These are phyloP conservation scores for Dipodomys ordii DNA, from an alignment of 2,113 vertebrate genomes.

Conservation along the genomic window DNA sequence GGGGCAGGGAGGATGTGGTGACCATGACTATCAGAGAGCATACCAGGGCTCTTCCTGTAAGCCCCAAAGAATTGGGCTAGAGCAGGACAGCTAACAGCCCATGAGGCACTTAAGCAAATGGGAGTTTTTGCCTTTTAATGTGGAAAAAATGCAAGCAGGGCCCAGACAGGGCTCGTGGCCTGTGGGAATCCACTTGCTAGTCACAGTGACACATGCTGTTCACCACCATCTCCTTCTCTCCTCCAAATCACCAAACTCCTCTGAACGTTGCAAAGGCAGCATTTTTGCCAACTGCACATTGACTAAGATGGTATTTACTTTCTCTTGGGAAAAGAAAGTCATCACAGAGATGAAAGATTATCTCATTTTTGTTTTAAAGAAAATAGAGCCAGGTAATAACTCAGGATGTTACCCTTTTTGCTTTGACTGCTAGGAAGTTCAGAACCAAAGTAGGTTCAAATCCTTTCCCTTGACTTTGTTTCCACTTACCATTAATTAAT, in stretches of 20 bases:
- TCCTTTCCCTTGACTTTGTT: neutral
- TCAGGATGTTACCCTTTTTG: slow-evolving; percentile 28
- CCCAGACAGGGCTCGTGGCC: too few species aligned
- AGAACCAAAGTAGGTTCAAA: neutral
- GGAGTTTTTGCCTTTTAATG: neutral
- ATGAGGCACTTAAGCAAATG: neutral
- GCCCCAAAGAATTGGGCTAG: slow-evolving; percentile 45
- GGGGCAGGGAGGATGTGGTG: neutral
- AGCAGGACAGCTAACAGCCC: neutral
- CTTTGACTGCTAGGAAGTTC: slow-evolving; percentile 59
- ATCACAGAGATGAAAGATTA: neutral
- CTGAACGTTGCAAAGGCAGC: neutral
- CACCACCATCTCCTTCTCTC: neutral
- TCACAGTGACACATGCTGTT: neutral
- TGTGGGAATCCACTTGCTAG: too few species aligned
- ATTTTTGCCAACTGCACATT: neutral
- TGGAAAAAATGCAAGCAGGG: neutral
- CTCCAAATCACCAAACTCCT: neutral
- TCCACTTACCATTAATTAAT: neutral
- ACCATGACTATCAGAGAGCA: neutral
- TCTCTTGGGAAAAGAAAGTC: neutral
- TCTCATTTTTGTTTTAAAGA: slow-evolving; percentile 14
- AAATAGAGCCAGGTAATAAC: neutral
- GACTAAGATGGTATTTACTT: neutral
- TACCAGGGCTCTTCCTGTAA: slow-evolving; percentile 8